Percentiles rank a stretch among this genome's conserved stretches.
Evolutionary conservation across 2,113 vertebrate species (phyloP).

Genomic region (Panthera tigris): DNA sequence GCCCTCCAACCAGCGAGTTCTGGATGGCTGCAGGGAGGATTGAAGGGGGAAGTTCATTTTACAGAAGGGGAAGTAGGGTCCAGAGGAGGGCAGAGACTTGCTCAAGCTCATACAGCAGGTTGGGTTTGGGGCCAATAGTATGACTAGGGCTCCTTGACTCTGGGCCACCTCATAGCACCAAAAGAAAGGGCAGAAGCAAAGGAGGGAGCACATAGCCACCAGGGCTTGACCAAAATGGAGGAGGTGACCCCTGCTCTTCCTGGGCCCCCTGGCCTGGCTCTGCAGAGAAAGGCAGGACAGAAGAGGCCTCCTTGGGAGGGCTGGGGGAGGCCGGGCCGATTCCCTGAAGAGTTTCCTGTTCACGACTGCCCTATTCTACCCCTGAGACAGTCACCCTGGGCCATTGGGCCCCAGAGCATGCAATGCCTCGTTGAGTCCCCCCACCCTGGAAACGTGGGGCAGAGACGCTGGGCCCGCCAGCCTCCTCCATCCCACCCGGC

Average conservation of each 20-base stretch:
- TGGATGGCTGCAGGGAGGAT: constrained; percentile 64
- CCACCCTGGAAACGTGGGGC: not conserved
- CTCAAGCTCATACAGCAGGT: not conserved
- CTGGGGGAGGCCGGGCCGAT: no score
- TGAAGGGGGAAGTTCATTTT: not conserved
- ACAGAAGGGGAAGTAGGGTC: not conserved
- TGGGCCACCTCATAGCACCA: not conserved
- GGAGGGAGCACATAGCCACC: not conserved
- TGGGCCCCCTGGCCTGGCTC: not conserved
- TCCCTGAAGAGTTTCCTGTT: not conserved
- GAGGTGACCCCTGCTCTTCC: not conserved
- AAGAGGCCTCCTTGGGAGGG: rapidly evolving
- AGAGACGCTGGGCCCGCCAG: not conserved
- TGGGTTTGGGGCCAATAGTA: not conserved
- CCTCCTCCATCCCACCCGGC: not conserved
- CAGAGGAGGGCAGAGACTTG: not conserved
- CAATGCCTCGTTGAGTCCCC: not conserved
- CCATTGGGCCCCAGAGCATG: not conserved
- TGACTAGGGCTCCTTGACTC: not conserved
- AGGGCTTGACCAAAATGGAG: no score
- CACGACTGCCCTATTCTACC: not conserved
- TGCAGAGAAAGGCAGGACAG: not conserved
- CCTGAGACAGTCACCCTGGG: not conserved
- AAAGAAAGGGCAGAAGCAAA: not conserved
- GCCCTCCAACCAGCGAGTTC: not conserved